Conservation (phyloP, 2,888 invertebrate genomes). For the Gymnoscelis rufifasciata region DNA sequence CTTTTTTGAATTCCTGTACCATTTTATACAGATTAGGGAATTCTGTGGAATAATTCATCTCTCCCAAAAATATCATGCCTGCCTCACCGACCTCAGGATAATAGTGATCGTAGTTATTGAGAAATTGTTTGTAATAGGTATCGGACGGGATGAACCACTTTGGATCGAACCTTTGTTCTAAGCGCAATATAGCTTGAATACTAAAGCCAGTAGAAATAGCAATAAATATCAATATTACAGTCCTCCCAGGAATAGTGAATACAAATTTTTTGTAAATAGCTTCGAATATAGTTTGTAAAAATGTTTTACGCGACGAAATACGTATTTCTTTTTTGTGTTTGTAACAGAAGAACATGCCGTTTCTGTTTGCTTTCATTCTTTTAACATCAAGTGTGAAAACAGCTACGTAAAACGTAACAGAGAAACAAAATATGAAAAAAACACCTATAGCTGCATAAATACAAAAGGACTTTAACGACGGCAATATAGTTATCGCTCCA, state of each 20-base stretch:
- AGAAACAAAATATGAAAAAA: conserved; percentile 85
- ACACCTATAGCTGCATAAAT: conserved; percentile 88
- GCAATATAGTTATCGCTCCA: conserved; percentile 88
- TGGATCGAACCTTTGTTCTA: conserved; percentile 89
- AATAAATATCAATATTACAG: conserved; percentile 80
- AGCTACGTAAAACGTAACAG: conserved; percentile 89
- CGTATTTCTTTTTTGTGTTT: conserved; percentile 77
- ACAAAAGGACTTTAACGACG: conserved; percentile 89
- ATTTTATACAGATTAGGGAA: conserved; percentile 79
- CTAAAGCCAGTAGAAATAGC: conserved; percentile 80
- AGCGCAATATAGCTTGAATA: conserved; percentile 78
- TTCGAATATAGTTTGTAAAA: conserved; percentile 79
- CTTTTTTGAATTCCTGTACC: conserved; percentile 69
- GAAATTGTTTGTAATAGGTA: conserved; percentile 82
- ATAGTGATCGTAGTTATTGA: conserved; percentile 73
- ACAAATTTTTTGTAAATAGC: conserved; percentile 81
- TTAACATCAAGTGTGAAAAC: conserved; percentile 85
- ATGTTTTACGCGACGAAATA: conserved; percentile 75
- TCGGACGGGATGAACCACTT: conserved; percentile 87
- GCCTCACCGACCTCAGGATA: conserved; percentile 83
- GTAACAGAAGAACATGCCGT: conserved; percentile 84
- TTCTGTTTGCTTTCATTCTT: conserved; percentile 81
- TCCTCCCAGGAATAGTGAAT: conserved; percentile 83
- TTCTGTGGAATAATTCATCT: conserved; percentile 82
- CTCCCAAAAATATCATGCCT: conserved; percentile 83